These are phyloP conservation scores for Pempheris klunzingeri DNA, from an alignment of 2,797 vertebrate species.

Conservation along the genomic window DNA sequence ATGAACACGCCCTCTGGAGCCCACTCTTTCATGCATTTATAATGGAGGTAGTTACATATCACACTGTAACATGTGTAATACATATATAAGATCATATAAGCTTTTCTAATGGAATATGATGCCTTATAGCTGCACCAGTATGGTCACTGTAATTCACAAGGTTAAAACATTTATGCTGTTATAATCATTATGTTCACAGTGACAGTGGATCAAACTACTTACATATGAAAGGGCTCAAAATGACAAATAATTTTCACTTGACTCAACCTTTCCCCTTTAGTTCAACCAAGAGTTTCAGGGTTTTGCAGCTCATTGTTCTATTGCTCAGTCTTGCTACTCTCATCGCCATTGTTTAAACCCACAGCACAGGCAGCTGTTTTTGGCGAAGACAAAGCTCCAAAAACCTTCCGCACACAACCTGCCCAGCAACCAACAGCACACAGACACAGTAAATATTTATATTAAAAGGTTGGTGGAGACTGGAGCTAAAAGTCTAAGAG, in stretches of 20 bases:
- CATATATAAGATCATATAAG: neutral
- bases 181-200: neutral
- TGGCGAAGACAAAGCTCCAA: too few relatives aligned
- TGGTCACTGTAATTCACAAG: neutral
- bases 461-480: too few relatives aligned
- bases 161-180: neutral
- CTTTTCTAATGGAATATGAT: neutral
- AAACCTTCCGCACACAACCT: neutral
- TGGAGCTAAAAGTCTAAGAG: neutral
- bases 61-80: neutral
- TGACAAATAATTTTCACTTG: too few relatives aligned
- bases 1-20: constrained; percentile 1
- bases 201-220: neutral
- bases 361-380: neutral
- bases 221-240: too few relatives aligned
- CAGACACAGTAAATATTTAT: too few relatives aligned
- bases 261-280: too few relatives aligned
- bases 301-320: too few relatives aligned
- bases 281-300: too few relatives aligned
- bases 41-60: neutral
- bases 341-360: too few relatives aligned
- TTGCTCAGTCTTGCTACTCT: too few relatives aligned
- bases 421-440: too few relatives aligned
- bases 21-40: neutral
- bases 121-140: neutral